Base-by-base conservation (phyloP, 2,888 invertebrate species). In the Xanthorhoe designata region DNA sequence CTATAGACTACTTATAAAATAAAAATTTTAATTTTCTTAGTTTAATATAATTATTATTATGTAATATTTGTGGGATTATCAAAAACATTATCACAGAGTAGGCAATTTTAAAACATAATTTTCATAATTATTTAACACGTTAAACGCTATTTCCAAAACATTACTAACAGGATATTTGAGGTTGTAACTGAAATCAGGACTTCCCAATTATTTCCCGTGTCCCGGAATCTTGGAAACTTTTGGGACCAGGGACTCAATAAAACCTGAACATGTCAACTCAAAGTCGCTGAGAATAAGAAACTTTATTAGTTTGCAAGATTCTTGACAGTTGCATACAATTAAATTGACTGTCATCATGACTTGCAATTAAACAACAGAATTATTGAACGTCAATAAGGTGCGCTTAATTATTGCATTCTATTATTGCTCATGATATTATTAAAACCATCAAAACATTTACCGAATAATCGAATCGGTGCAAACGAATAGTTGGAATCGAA, bases 401-500 rank as follows among this genome's bases (percentile, higher is more conserved):
- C n/a, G n/a, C n/a, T n/a, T n/a, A 24, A 24, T 1, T 24, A 24
- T 24, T 24, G 24, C 1, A n/a, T 47, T 60, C 2, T 51, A 17
- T 50, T n/a, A n/a, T n/a, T n/a, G n/a, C n/a, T 35, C 17, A 2
- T 13, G 13, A 50, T 9, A 50, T 5, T 13, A 7, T 47, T 17
- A 6, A 6, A 47, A 47, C 15, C 47, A 17, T 5, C 5, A 47
- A 47, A 17, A 47, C 17, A 15, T 17, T 15, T 4, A 47, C 47
- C 5, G 15, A 47, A 17, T 47, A 17, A 47, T 47, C 15, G 47
- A 8, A 47, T 45, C 15, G 45, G 45, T 17, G 58, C 35, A n/a
- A 17, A 38, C n/a, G 42, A 19, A 56, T 52, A 51, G 32, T 61
- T 32, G 50, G 51, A 52, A 49, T 42, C 13, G 38, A 42, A 42